Base-by-base conservation (phyloP, 2,888 invertebrate species). In the Leucophenga maculata region DNA sequence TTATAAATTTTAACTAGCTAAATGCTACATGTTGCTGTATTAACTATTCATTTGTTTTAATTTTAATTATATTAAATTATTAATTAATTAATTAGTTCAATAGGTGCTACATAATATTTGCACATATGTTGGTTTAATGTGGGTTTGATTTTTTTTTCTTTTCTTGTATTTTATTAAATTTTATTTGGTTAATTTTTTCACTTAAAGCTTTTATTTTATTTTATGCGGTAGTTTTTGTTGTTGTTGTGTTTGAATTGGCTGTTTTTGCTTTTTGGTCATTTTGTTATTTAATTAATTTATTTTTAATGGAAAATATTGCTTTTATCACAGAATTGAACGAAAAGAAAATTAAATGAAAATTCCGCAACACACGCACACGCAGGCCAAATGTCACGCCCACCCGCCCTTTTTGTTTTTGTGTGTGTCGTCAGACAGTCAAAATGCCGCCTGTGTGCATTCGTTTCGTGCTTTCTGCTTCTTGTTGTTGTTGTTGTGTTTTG, bases 1-100 rank as follows among this genome's bases (percentile, higher is more conserved):
- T 59, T 74, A 73, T 76, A 84, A 82, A 75, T 79, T 73, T 72
- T 68, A 79, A 80, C 81, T 81, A 81, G 69, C 80, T 84, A 80
- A 78, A 75, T 32, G 59, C 52, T 69, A 62, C 79, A 80, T 83
- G 73, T 75, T 79, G 69, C 70, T 78, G 74, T n/a, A 77, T 69
- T 69, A 67, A 73, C 67, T 39, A 39, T 39, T 2, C 26, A 39
- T 39, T 39, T 11, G 1, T 39, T 54, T 32, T 6, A 44, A 55
- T 44, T 39, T 44, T 48, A 46, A 18, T 50, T 64, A 74, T 76
- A 78, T 73, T 11, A 70, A 71, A 69, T 81, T 80, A 80, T 84
- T 80, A 84, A 52, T 52, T 69, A 66, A 8, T 66, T 46, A 4
- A 60, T 65, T 70, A 14, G 39, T 71, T 68, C 2, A 50, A 11